Conservation (phyloP, 2,113 vertebrate species). For the Ciconia maguari region DNA sequence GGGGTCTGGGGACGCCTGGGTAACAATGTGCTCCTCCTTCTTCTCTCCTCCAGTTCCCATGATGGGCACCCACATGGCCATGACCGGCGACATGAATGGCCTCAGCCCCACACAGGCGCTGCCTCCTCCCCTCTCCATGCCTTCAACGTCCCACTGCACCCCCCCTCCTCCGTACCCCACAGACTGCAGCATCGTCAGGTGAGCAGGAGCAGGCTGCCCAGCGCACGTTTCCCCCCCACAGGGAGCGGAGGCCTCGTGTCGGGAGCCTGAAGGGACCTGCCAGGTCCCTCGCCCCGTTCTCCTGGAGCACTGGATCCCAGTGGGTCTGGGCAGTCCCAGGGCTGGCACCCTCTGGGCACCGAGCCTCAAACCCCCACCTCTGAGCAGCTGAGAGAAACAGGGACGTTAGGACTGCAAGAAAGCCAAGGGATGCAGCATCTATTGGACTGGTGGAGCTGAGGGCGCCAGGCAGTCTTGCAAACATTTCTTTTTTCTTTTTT, state of each 20-base stretch:
- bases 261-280: background rate
- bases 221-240: accelerated
- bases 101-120: constrained; percentile 93
- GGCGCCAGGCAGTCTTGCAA: background rate
- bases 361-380: background rate
- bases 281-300: accelerated
- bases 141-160: constrained; percentile 96
- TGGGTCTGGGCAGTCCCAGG: background rate
- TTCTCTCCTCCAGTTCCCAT: constrained; percentile 89
- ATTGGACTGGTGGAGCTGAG: background rate
- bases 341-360: background rate
- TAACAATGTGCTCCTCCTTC: constrained; percentile 67
- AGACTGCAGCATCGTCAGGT: constrained; percentile 99
- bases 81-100: constrained; percentile 95
- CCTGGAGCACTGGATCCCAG: background rate
- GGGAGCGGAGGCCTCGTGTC: background rate
- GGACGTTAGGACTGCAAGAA: background rate
- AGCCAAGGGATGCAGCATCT: background rate
- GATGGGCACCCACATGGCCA: constrained; percentile 95
- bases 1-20: background rate
- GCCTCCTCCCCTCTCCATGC: constrained; percentile 93
- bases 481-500: background rate
- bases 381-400: constrained; percentile 11
- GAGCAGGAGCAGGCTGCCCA: constrained; percentile 49
- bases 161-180: constrained; percentile 98